phyloP scores from a whole-genome alignment of 2,888 invertebrate species.

The Tachina lurida region DNA sequence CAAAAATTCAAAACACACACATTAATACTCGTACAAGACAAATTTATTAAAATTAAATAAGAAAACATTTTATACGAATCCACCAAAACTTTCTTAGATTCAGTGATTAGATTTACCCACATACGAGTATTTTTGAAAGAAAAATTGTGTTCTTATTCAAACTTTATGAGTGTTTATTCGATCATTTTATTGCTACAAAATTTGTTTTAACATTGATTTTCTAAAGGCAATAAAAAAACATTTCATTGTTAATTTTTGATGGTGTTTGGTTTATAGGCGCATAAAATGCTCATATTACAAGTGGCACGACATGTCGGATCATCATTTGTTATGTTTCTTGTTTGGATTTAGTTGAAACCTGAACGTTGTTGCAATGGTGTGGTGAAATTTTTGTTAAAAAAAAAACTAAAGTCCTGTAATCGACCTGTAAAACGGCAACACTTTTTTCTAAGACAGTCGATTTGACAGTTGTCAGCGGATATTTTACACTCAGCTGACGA shows the following conservation, averaged over 20 bases:
- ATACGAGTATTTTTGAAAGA: conserved; percentile 3
- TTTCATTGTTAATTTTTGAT: not conserved
- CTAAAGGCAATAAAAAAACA: not conserved
- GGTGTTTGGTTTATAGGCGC: not conserved
- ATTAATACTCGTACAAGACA: conserved; percentile 29
- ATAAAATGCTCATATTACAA: too few relatives aligned
- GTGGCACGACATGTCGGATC: too few relatives aligned
- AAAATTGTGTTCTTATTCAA: not conserved
- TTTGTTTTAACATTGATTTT: conserved; percentile 4
- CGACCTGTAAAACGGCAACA: too few relatives aligned
- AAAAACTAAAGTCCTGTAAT: too few relatives aligned
- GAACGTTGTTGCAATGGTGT: too few relatives aligned
- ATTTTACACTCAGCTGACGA: too few relatives aligned
- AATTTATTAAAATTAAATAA: conserved; percentile 57
- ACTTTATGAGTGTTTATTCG: conserved; percentile 22
- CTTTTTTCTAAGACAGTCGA: too few relatives aligned
- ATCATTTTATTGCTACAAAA: conserved; percentile 22
- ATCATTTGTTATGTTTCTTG: too few relatives aligned
- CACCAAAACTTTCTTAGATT: conserved; percentile 6
- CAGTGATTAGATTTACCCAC: conserved; percentile 17
- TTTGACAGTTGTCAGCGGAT: too few relatives aligned
- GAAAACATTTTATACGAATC: not conserved
- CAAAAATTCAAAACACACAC: conserved; percentile 10
- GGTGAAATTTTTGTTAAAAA: too few relatives aligned
- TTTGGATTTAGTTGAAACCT: too few relatives aligned